phyloP scores from a whole-genome alignment of 1,140 invertebrate species.

The Lepidotrigona ventralis region DNA sequence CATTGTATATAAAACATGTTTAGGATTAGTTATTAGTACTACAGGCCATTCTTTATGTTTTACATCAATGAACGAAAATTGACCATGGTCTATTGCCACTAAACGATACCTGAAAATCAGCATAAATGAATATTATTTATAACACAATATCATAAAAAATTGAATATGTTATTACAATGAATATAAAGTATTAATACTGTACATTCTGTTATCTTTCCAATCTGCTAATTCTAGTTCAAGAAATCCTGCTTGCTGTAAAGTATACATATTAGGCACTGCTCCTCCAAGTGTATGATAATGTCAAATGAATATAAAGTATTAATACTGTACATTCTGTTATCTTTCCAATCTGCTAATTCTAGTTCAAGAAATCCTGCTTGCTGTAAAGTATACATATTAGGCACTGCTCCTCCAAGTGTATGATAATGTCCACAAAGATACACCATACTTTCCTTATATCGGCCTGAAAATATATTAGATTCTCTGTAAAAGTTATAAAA shows the following conservation, averaged over 20 bases:
- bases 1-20: conserved; percentile 88
- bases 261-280: conserved; percentile 92
- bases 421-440: conserved; percentile 98
- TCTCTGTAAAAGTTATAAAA: neutral
- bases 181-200: conserved; percentile 68
- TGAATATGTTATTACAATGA: neutral
- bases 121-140: neutral
- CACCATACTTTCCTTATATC: conserved; percentile 81
- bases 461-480: conserved; percentile 66
- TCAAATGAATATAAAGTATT: no score
- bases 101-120: conserved; percentile 85
- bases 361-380: conserved; percentile 92
- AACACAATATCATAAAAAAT: neutral
- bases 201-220: conserved; percentile 96
- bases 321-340: conserved; percentile 88
- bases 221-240: conserved; percentile 95
- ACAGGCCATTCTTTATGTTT: conserved; percentile 90
- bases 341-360: conserved; percentile 96
- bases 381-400: conserved; percentile 93
- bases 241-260: conserved; percentile 90
- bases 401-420: conserved; percentile 88
- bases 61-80: conserved; percentile 94
- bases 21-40: conserved; percentile 93
- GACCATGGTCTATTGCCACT: conserved; percentile 91
- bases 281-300: conserved; percentile 93